phyloP scores from a whole-genome alignment of 2,113 vertebrate genomes.

The Xerus inauris region DNA sequence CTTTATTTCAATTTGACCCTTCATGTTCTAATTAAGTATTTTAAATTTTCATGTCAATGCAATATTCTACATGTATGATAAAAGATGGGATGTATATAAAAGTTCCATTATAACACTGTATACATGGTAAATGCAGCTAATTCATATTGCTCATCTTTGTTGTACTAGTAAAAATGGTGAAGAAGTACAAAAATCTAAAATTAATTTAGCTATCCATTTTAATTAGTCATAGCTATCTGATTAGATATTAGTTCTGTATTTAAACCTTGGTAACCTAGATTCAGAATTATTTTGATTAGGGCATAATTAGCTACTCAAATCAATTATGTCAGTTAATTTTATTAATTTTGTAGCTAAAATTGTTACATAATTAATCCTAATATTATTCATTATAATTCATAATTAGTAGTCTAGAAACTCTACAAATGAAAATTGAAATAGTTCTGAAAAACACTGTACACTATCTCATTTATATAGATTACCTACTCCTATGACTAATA shows the following conservation, averaged over 20 bases:
- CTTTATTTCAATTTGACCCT: neutral
- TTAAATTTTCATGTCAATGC: neutral
- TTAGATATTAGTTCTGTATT: slow-evolving; percentile 47
- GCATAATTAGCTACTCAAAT: slow-evolving; percentile 66
- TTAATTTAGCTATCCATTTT: slow-evolving; percentile 35
- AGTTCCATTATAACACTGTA: neutral
- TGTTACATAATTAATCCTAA: slow-evolving; percentile 65
- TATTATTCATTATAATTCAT: slow-evolving; percentile 47
- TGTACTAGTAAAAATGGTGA: slow-evolving; percentile 10
- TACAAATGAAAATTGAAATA: slow-evolving; percentile 36
- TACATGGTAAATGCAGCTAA: neutral
- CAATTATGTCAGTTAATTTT: slow-evolving; percentile 56
- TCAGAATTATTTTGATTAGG: slow-evolving; percentile 69
- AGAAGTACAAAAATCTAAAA: neutral
- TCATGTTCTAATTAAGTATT: neutral
- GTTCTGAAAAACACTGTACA: slow-evolving; percentile 39
- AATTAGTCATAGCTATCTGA: slow-evolving; percentile 19
- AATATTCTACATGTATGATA: neutral
- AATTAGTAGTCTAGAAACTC: slow-evolving; percentile 49
- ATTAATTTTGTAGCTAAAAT: slow-evolving; percentile 62
- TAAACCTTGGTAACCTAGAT: slow-evolving; percentile 43
- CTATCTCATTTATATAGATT: slow-evolving; percentile 58
- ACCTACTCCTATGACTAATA: neutral
- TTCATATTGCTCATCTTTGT: neutral
- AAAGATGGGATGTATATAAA: neutral